Percentiles rank a stretch among this genome's conserved stretches.
phyloP scores from a whole-genome alignment of 2,113 vertebrate species.

The Solenodon paradoxus region DNA sequence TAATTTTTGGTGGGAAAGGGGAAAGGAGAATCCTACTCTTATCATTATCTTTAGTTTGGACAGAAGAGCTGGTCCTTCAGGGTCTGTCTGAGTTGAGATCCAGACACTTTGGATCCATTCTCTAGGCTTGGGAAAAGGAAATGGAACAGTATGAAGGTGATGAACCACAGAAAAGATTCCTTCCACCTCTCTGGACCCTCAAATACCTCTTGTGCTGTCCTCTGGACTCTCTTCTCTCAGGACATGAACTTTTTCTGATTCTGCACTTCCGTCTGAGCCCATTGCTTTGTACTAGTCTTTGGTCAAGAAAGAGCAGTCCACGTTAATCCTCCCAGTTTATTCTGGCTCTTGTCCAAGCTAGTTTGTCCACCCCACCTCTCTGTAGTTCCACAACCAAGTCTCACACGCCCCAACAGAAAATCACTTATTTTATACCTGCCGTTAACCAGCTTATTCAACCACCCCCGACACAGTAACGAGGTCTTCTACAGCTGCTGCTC shows the following conservation, averaged over 20 bases:
- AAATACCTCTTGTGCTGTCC: background rate
- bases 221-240: fast-evolving
- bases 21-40: background rate
- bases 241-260: background rate
- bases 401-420: background rate
- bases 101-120: background rate
- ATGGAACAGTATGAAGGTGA: background rate
- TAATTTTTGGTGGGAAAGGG: background rate
- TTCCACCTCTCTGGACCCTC: background rate
- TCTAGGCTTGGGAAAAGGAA: background rate
- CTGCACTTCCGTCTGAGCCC: background rate
- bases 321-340: background rate
- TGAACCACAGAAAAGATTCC: background rate
- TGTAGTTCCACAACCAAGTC: background rate
- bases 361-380: background rate
- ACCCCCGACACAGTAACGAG: background rate
- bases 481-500: background rate
- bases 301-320: background rate
- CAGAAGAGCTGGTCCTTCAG: background rate
- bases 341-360: background rate
- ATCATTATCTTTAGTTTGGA: background rate
- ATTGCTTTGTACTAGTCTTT: background rate
- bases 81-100: background rate
- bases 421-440: background rate
- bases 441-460: background rate